These are phyloP conservation scores for Chromobotia macracanthus DNA, from an alignment of 2,797 vertebrate species.

Conservation along the genomic window DNA sequence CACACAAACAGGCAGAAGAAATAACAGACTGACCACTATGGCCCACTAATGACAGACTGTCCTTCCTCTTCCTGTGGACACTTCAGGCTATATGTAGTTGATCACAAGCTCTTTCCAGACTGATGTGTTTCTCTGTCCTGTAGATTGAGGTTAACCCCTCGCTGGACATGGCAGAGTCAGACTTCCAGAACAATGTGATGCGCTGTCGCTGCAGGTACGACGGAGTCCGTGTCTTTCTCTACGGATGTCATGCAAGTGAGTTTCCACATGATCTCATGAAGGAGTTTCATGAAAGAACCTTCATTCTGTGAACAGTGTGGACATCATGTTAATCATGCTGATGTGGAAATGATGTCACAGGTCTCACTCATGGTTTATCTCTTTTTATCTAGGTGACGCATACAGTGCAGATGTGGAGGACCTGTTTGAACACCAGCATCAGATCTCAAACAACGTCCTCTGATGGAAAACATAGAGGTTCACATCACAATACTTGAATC, in stretches of 20 bases:
- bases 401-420: conserved; percentile 82
- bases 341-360: neutral
- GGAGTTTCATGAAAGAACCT: neutral
- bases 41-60: conserved; percentile 70
- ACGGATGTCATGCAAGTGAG: conserved; percentile 89
- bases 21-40: neutral
- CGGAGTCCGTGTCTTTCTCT: conserved; percentile 88
- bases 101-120: neutral
- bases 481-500: conserved; percentile 41
- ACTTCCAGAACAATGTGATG: conserved; percentile 95
- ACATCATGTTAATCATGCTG: neutral
- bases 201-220: conserved; percentile 93
- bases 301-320: neutral
- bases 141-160: conserved; percentile 95
- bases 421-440: conserved; percentile 85
- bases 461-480: conserved; percentile 67
- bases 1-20: neutral
- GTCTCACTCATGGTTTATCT: neutral
- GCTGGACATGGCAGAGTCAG: conserved; percentile 92
- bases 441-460: conserved; percentile 91
- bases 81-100: neutral
- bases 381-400: conserved; percentile 80
- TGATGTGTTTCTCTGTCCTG: neutral
- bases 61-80: neutral
- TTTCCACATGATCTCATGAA: neutral